These are phyloP conservation scores for Dromiciops gliroides DNA, from an alignment of 2,113 vertebrate genomes.

Conservation along the genomic window DNA sequence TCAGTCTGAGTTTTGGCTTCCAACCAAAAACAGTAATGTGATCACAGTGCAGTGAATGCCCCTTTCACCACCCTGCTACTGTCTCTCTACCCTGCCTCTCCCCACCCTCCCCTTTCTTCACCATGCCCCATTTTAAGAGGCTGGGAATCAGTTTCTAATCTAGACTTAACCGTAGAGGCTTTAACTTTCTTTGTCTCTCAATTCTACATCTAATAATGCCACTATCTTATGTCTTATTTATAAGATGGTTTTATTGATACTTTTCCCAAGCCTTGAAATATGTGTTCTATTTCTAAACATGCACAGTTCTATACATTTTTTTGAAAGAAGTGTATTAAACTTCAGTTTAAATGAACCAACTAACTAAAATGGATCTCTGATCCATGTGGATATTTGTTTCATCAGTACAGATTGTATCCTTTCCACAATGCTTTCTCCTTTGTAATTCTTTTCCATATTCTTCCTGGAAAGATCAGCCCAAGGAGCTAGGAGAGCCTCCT, in stretches of 20 bases:
- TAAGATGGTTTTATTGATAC: not conserved
- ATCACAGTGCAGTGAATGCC: not conserved
- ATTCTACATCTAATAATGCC: not conserved
- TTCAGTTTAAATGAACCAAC: not conserved
- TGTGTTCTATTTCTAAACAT: too few relatives aligned
- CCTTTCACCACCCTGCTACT: not conserved
- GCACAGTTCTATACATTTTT: not conserved
- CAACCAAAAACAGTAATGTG: not conserved
- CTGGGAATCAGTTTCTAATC: not conserved
- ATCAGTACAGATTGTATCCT: not conserved
- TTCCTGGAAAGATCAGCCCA: not conserved
- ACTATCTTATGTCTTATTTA: not conserved
- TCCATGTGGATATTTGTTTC: not conserved
- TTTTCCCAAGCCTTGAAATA: not conserved
- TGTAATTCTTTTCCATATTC: not conserved
- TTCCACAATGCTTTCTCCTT: not conserved
- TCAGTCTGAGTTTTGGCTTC: not conserved
- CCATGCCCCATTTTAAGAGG: not conserved
- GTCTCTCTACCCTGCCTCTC: not conserved
- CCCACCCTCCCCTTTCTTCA: not conserved
- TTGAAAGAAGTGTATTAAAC: not conserved
- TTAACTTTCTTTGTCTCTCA: not conserved
- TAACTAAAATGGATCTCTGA: not conserved
- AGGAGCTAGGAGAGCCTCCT: not conserved
- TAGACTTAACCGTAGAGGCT: not conserved